Base-by-base conservation (phyloP, 2,113 vertebrate species). In the Agapornis roseicollis region DNA sequence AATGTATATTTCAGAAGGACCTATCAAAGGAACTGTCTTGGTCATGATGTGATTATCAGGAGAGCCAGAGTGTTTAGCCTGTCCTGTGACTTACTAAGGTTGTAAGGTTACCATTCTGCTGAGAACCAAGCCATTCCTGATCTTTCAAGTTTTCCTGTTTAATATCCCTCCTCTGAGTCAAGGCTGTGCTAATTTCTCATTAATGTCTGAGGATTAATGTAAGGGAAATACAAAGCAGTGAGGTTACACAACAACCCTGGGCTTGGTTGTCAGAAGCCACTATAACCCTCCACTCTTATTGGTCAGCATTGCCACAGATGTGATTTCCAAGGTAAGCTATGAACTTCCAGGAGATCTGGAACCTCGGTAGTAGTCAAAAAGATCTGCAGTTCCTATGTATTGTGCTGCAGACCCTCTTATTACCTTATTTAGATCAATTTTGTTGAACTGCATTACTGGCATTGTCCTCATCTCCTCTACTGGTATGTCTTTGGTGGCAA, bases 1-100 rank as follows among this genome's bases (percentile, higher is more conserved):
- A 74, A 88, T 88, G 86, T 90, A 19, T 88, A 44, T 71, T 79
- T 84, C 66, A 89, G 88, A 95, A 88, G 56, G 31, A 72, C 13
- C 10, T 23, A 46, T 78, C 80, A 64, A 68, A 96, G 56, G 42
- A 68, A 44, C 10, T 31, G 4, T 58, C 50, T 49, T 27, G 35
- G 44, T 81, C 61, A 44, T 53, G 50, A 78, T 56, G 50, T 73
- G 79, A 68, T 72, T 89, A 65, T 44, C 29, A 19, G 17, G 46
- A 79, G 65, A 41, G 42, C 41, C 41, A 42, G 66, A 63, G 27
- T 22, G 33, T 61, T 71, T 33, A 18, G 56, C 53, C 15, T 85
- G 42, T 50, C 47, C 65, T 78, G 44, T 49, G 80, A 84, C 68
- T 72, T 77, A 28, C 33, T 80, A 61, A 85, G 65, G 33, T 66